Evolutionary conservation across 2,113 vertebrate species (phyloP), one percentile per base, ranked within the genome.

Genomic region (Cichladusa arquata): DNA sequence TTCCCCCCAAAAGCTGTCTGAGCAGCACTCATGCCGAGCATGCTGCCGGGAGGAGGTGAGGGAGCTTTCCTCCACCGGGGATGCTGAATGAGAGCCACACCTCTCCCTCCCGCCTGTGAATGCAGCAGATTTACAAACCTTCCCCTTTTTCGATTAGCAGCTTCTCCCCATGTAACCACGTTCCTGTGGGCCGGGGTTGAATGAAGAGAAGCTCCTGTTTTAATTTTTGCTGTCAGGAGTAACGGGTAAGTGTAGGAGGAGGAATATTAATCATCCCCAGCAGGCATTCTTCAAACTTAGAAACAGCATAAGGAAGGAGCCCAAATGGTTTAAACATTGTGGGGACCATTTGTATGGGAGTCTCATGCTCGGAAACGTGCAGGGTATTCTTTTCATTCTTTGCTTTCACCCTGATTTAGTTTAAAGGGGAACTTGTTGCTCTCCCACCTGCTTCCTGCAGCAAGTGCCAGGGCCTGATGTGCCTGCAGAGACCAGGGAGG

Each of bases 211-310:
- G 92, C 94, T 87, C 61, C 90, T 90, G 92, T 61, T 94, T 96
- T 91, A 96, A 93, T 94, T 96, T 96, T 93, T 73, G 91, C 96
- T 95, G 80, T 96, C 94, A 91, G 96, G 97, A 96, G 95, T 81
- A 91, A 87, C 47, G 93, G 88, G 93, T 78, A 73, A 86, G 92
- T 87, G 92, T 87, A 69, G 96, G 95, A 94, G 93, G 77, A 86
- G 72, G 94, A 93, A 90, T 90, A 92, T 93, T 97, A 95, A 92
- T 95, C 86, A 96, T 82, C 74, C 88, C 96, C 85, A 88, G 88
- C 88, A 97, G 58, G 92, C 69, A 78, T 78, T 90, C 94, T 95
- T 88, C 91, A 90, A 95, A 91, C 90, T 95, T 94, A 90, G 92
- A 82, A 91, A 80, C 61, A 92, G 84, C 87, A 92, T 94, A 95